These are phyloP conservation scores for Labia minor DNA, from an alignment of 2,888 invertebrate genomes.

Conservation along the genomic window DNA sequence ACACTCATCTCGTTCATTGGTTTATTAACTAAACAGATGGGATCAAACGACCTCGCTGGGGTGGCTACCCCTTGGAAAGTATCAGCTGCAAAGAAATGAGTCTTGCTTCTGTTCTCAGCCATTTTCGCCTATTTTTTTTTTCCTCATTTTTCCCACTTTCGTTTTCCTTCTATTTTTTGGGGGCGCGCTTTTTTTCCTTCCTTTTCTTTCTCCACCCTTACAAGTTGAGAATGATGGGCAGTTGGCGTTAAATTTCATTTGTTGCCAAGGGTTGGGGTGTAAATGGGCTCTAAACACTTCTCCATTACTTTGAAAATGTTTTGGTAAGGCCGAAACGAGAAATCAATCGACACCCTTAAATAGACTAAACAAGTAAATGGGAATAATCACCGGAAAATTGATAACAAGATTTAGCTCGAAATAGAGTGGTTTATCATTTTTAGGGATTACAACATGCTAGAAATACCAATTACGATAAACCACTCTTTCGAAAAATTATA, in stretches of 20 bases:
- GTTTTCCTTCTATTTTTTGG: conserved; percentile 13
- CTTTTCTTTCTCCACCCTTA: conserved; percentile 9
- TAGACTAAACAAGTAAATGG: neutral
- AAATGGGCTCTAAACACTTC: neutral
- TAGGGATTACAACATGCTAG: too few relatives aligned
- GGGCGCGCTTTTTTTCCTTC: neutral
- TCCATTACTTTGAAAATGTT: neutral
- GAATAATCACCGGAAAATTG: conserved; percentile 8
- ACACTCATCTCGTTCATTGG: conserved; percentile 7
- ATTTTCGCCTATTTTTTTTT: conserved; percentile 9
- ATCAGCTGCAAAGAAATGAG: conserved; percentile 13
- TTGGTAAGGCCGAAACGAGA: neutral
- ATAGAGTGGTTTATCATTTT: too few relatives aligned
- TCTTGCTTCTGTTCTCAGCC: conserved; percentile 13
- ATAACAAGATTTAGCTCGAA: neutral
- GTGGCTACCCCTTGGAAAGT: neutral
- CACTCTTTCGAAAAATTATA: too few relatives aligned
- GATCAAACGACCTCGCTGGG: neutral
- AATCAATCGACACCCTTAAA: conserved; percentile 3
- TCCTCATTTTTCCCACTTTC: conserved; percentile 9
- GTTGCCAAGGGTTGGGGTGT: conserved; percentile 18
- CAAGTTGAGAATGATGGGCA: conserved; percentile 25
- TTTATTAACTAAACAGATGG: conserved; percentile 13
- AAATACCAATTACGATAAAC: too few relatives aligned
- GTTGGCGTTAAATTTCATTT: conserved; percentile 28